Conservation (phyloP, 2,113 vertebrate species). For the Pseudorasbora parva region DNA sequence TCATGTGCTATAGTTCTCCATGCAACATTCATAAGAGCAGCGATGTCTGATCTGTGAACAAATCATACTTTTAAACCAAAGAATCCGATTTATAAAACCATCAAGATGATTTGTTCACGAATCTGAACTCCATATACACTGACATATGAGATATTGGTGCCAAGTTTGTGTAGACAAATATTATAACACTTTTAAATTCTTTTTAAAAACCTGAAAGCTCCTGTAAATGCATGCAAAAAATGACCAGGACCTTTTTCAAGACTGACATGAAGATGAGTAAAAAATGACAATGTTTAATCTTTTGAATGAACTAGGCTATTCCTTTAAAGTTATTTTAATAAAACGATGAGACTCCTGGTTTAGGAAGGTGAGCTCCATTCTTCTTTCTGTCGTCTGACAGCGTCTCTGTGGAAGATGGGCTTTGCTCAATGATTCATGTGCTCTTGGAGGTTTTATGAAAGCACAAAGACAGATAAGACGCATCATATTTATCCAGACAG, state of each 20-base stretch:
- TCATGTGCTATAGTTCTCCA: neutral
- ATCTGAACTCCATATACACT: neutral
- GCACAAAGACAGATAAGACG: conserved; percentile 37
- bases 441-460: conserved; percentile 40
- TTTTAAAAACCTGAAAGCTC: neutral
- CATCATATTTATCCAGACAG: conserved; percentile 39
- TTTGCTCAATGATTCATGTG: conserved; percentile 52
- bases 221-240: neutral
- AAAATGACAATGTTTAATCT: neutral
- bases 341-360: neutral
- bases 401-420: conserved; percentile 39
- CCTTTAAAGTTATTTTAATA: neutral
- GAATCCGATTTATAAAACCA: neutral
- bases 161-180: neutral
- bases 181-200: neutral
- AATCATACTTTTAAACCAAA: neutral
- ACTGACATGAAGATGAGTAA: neutral
- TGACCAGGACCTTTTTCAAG: neutral
- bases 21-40: neutral
- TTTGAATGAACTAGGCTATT: neutral
- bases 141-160: no score
- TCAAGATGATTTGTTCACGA: neutral
- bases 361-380: conserved; percentile 23
- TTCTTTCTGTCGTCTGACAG: conserved; percentile 34
- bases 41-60: neutral